Evolutionary conservation across 2,113 vertebrate species (phyloP), one percentile per base, ranked within the genome.

Genomic region (Catharus fuscescens): DNA sequence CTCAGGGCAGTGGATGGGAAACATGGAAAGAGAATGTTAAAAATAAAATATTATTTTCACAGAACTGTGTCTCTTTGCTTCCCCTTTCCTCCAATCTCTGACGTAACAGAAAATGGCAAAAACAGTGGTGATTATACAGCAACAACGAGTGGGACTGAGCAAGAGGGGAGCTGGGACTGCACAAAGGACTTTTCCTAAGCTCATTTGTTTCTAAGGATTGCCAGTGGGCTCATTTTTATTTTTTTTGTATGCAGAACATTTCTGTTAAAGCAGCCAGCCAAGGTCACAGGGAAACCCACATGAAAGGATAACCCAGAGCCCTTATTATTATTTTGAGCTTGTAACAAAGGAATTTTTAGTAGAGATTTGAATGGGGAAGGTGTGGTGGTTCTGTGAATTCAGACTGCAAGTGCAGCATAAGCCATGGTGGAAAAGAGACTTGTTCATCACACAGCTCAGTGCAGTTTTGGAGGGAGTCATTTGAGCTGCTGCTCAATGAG

Each of bases 221-320:
- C 74, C 67, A 77, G 18, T 73, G 44, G 88, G 34, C 34, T 93
- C 59, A 3, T 66, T 80, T n/a, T n/a, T 59, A 54, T 88, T 86
- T 48, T 91, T 90, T 88, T 86, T 47, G 26, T 56, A 83, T 92
- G 79, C 87, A 95, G 66, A 92, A 54, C 8, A 40, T 59, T 80
- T 87, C 57, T 52, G 50, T 88, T 91, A 50, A 61, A 92, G 85
- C 50, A 88, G 47, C 57, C 50, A 80, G 81, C 69, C 82, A 94
- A 95, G 94, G 95, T 93, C 94, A 90, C 38, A 48, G 87, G 92
- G 71, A 97, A 95, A 86, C 54, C 87, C 88, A 80, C 32, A 90
- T 77, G 74, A 93, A 96, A 88, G 67, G 71, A 52, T 79, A 88
- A 88, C 87, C 62, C 44, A 34, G 59, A 80, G 81, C 79, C 62